These are phyloP conservation scores for Trichomycterus rosablanca DNA, from an alignment of 2,113 vertebrate genomes.

Conservation along the genomic window DNA sequence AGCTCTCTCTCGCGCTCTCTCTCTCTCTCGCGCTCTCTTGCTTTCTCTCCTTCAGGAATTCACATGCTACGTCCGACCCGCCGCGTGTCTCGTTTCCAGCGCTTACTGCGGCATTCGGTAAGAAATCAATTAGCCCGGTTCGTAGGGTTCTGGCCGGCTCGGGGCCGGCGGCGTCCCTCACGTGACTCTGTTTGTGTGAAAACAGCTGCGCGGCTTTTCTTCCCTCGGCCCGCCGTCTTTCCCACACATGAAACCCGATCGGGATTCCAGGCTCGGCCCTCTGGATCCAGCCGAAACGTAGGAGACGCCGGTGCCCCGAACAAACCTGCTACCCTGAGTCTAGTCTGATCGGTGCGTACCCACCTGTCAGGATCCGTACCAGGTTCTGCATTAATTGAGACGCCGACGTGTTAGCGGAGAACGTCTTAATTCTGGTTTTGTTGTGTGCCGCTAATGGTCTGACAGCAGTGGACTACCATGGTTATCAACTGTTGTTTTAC, in stretches of 20 bases:
- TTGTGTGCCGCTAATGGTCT: too few relatives aligned
- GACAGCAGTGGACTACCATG: too few relatives aligned
- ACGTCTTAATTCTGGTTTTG: too few relatives aligned
- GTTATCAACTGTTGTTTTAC: too few relatives aligned
- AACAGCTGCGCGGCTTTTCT: constrained; percentile 12
- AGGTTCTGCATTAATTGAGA: not conserved
- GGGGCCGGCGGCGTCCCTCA: constrained; percentile 12
- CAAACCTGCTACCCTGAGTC: not conserved
- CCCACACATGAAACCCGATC: constrained; percentile 29
- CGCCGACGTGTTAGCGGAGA: too few relatives aligned
- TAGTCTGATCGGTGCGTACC: not conserved
- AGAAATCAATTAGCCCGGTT: not conserved
- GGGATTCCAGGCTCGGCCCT: constrained; percentile 19
- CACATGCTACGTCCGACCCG: not conserved
- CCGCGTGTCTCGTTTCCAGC: not conserved
- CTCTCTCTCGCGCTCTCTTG: not conserved
- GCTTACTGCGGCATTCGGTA: not conserved
- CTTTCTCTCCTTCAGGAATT: not conserved
- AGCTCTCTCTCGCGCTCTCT: too few relatives aligned
- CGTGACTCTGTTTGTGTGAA: constrained; percentile 19
- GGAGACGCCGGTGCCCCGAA: constrained; percentile 3
- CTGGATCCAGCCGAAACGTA: constrained; percentile 6
- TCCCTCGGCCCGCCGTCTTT: constrained; percentile 8
- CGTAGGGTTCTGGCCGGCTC: not conserved
- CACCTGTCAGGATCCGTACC: not conserved